phyloP scores from a whole-genome alignment of 2,888 invertebrate species.

The Drosophila parthenogenetica region DNA sequence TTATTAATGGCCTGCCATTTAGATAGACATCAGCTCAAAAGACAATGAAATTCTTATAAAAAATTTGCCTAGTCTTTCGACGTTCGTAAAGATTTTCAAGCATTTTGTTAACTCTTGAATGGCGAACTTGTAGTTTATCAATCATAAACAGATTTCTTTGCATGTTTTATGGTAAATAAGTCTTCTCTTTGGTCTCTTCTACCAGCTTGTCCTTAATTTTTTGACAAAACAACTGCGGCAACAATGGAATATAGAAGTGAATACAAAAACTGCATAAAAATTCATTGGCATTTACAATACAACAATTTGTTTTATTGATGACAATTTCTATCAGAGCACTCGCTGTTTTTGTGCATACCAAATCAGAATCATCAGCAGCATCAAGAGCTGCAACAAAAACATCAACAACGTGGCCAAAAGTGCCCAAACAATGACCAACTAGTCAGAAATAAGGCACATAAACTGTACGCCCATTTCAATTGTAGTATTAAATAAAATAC shows the following conservation, averaged over 20 bases:
- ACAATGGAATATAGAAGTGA: constrained; percentile 25
- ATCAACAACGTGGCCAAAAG: constrained; percentile 36
- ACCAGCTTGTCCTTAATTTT: constrained; percentile 38
- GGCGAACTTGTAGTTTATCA: neutral
- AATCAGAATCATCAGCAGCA: constrained; percentile 50
- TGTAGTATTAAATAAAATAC: constrained; percentile 60
- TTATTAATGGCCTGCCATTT: constrained; percentile 57
- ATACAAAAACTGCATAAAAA: constrained; percentile 14
- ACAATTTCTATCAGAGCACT: constrained; percentile 55
- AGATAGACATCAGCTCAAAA: constrained; percentile 43
- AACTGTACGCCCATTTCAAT: constrained; percentile 49
- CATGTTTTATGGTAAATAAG: neutral
- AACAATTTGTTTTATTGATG: constrained; percentile 74
- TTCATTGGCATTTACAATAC: constrained; percentile 41
- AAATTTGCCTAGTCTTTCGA: neutral
- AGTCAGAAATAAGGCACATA: constrained; percentile 16
- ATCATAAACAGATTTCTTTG: neutral
- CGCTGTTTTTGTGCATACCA: constrained; percentile 70
- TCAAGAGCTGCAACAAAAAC: constrained; percentile 16
- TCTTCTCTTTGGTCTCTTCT: neutral
- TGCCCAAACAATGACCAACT: constrained; percentile 48
- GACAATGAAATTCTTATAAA: constrained; percentile 3
- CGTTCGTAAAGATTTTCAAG: constrained; percentile 1
- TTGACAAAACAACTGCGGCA: constrained; percentile 4
- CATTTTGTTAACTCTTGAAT: neutral